Evolutionary conservation across 2,888 invertebrate species (phyloP).

Genomic region (Lagria hirta): DNA sequence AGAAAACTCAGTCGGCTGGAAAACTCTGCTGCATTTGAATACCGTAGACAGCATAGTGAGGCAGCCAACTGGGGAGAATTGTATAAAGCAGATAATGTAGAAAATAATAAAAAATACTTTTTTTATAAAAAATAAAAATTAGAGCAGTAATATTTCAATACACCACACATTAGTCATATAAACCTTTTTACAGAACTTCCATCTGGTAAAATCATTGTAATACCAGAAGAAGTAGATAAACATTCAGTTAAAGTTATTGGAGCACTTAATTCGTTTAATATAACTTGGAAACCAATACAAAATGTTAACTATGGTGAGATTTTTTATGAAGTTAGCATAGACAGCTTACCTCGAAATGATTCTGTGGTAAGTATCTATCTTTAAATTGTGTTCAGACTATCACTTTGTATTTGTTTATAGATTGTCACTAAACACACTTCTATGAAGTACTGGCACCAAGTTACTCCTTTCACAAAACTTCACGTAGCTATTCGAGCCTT

Average conservation of each 20-base stretch:
- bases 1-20: too few relatives aligned
- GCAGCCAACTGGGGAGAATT: too few relatives aligned
- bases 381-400: neutral
- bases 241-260: conserved; percentile 72
- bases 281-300: conserved; percentile 77
- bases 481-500: conserved; percentile 76
- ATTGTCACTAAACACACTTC: conserved; percentile 58
- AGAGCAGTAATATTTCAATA: too few relatives aligned
- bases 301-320: conserved; percentile 79
- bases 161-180: too few relatives aligned
- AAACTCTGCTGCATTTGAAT: too few relatives aligned
- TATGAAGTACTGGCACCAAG: conserved; percentile 57
- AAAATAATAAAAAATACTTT: too few relatives aligned
- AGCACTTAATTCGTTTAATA: conserved; percentile 76
- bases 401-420: conserved; percentile 44
- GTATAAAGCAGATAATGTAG: too few relatives aligned
- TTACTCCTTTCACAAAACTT: conserved; percentile 70
- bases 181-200: conserved; percentile 27
- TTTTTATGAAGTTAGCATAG: conserved; percentile 78
- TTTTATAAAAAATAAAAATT: too few relatives aligned
- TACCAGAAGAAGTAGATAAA: conserved; percentile 71
- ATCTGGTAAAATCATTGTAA: conserved; percentile 60
- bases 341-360: conserved; percentile 62
- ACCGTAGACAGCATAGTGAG: too few relatives aligned
- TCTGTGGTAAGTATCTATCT: conserved; percentile 50